Evolutionary conservation across 2,888 invertebrate species (phyloP).

Genomic region (Drosophila yooni): DNA sequence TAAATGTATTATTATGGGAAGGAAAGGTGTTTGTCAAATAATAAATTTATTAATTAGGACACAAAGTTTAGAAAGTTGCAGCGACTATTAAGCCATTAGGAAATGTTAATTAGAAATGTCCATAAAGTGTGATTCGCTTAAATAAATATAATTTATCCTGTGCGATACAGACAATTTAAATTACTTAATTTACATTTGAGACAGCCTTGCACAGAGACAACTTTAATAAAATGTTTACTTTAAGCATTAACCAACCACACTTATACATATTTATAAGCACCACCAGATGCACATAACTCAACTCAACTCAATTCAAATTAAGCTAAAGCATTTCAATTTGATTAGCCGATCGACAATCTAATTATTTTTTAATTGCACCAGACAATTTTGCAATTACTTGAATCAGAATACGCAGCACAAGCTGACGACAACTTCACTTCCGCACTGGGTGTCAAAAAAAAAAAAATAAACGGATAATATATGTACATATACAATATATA

Average conservation of each 20-base stretch:
- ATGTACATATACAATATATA: neutral
- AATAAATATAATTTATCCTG: neutral
- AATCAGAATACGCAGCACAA: slow-evolving; percentile 8
- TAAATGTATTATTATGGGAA: neutral
- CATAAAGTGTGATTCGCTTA: neutral
- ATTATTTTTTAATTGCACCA: slow-evolving; percentile 57
- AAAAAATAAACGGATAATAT: neutral
- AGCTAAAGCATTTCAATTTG: slow-evolving; percentile 16
- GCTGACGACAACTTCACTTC: slow-evolving; percentile 37
- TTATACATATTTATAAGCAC: neutral
- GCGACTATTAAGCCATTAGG: neutral
- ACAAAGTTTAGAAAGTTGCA: fast-evolving
- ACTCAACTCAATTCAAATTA: slow-evolving; percentile 17
- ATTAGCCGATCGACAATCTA: slow-evolving; percentile 29
- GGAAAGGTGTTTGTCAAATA: neutral
- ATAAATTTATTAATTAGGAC: too few species aligned
- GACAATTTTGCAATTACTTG: slow-evolving; percentile 8
- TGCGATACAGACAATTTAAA: slow-evolving; percentile 20
- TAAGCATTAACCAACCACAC: neutral
- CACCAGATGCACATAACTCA: neutral
- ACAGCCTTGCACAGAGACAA: slow-evolving; percentile 41
- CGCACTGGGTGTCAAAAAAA: slow-evolving; percentile 22
- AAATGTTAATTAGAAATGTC: fast-evolving
- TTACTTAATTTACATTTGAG: slow-evolving; percentile 61
- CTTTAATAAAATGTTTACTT: slow-evolving; percentile 32